These are phyloP conservation scores for Acipenser oxyrinchus DNA, from an alignment of 2,797 vertebrate genomes.

Conservation along the genomic window DNA sequence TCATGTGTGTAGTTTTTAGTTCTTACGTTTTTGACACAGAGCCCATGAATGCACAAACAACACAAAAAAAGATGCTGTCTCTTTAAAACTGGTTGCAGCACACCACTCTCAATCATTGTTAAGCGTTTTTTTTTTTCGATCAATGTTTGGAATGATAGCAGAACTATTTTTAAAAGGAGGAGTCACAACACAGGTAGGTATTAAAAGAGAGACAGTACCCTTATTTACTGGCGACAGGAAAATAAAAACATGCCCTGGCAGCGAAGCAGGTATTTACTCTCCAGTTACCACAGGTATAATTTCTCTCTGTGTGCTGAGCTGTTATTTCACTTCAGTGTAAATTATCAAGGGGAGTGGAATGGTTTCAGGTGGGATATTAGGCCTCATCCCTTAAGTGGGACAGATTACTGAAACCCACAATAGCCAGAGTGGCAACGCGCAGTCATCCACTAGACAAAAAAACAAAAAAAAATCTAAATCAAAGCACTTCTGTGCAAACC, in stretches of 20 bases:
- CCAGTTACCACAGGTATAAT: slow-evolving; percentile 88
- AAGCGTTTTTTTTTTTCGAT: slow-evolving; percentile 40
- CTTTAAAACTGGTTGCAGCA: slow-evolving; percentile 65
- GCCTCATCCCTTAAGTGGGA: slow-evolving; percentile 58
- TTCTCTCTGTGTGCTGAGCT: slow-evolving; percentile 86
- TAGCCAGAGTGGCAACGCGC: background rate
- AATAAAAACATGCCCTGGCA: slow-evolving; percentile 90
- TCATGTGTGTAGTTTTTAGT: slow-evolving; percentile 58
- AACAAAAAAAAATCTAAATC: background rate
- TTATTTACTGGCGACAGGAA: slow-evolving; percentile 94
- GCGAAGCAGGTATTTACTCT: slow-evolving; percentile 95
- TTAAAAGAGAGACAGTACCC: slow-evolving; percentile 86
- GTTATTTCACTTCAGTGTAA: slow-evolving; percentile 84
- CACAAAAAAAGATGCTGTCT: slow-evolving; percentile 56
- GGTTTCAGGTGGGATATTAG: slow-evolving; percentile 74
- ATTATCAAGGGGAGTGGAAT: slow-evolving; percentile 66
- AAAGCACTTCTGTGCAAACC: slow-evolving; percentile 5
- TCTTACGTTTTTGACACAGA: slow-evolving; percentile 57
- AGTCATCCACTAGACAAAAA: background rate
- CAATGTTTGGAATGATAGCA: slow-evolving; percentile 64
- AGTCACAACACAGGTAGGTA: slow-evolving; percentile 78
- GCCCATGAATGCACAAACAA: slow-evolving; percentile 60
- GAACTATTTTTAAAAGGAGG: slow-evolving; percentile 56
- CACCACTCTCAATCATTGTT: slow-evolving; percentile 56
- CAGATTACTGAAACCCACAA: slow-evolving; percentile 51